A percentile compares a stretch with the other conserved stretches of the same genome.
Evolutionary conservation across 2,888 invertebrate species (phyloP).

Genomic region (Callinectes sapidus): DNA sequence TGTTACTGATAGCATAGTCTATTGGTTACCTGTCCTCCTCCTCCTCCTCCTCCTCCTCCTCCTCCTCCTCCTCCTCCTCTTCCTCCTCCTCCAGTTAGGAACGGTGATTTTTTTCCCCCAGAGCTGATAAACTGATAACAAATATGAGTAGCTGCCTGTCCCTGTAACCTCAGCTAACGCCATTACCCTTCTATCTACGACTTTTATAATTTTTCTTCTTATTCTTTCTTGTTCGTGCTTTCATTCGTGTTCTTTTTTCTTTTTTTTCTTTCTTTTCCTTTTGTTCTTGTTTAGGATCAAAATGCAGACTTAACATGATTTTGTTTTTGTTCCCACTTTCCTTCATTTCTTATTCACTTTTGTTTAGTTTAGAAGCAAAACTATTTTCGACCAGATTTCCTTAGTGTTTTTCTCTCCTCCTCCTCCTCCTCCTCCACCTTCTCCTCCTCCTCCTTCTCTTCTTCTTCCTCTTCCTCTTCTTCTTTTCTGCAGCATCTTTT

Average conservation of each 20-base stretch:
- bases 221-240: no score
- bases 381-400: no score
- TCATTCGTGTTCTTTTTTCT: neutral
- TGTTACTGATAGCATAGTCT: neutral
- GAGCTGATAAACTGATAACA: conserved; percentile 30
- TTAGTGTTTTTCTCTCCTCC: no score
- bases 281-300: neutral
- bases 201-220: no score
- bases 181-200: neutral
- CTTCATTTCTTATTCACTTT: neutral
- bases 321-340: neutral
- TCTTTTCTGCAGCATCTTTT: neutral
- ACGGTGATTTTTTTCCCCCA: neutral
- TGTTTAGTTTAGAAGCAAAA: no score
- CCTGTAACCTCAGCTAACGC: neutral
- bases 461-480: no score
- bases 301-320: neutral
- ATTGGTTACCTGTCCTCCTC: neutral
- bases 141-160: neutral
- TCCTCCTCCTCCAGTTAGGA: neutral
- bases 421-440: no score
- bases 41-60: neutral
- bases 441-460: neutral
- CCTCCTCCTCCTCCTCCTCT: neutral
- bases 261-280: neutral